A percentile compares a stretch with the other conserved stretches of the same genome.
phyloP scores from a whole-genome alignment of 2,797 vertebrate genomes.

The Arctocebus calabarensis region DNA sequence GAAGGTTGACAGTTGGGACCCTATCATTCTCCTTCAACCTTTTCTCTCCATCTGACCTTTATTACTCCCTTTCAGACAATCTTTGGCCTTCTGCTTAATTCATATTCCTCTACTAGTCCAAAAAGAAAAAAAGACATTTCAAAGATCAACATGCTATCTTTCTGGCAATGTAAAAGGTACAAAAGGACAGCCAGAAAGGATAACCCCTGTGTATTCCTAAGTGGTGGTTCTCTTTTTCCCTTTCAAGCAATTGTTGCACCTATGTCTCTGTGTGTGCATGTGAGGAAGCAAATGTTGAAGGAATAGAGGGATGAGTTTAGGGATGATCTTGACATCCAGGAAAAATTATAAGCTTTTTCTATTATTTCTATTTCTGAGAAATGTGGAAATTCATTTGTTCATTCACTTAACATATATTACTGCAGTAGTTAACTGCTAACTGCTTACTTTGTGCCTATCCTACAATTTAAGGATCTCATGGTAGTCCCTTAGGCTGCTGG shows the following conservation, averaged over 20 bases:
- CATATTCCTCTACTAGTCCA: background rate
- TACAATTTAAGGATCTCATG: background rate
- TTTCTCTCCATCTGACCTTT: background rate
- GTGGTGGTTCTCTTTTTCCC: background rate
- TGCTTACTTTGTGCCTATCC: background rate
- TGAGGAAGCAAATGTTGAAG: background rate
- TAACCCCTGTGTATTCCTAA: background rate
- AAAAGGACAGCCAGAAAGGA: background rate
- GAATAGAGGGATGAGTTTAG: background rate
- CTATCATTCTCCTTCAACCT: background rate
- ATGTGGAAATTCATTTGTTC: background rate
- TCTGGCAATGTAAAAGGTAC: background rate
- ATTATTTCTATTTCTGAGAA: constrained; percentile 22
- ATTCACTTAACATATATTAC: constrained; percentile 13
- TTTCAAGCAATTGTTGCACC: background rate
- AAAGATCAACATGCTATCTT: background rate
- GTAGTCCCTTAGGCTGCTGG: background rate
- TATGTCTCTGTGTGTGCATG: background rate
- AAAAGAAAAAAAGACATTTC: background rate
- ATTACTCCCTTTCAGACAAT: background rate
- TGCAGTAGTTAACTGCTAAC: background rate
- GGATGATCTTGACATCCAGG: background rate
- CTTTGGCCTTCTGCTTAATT: background rate
- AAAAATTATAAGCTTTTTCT: constrained; percentile 16
- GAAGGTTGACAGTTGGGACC: background rate